phyloP scores from a whole-genome alignment of 2,797 vertebrate species.

The Microhierax caerulescens region DNA sequence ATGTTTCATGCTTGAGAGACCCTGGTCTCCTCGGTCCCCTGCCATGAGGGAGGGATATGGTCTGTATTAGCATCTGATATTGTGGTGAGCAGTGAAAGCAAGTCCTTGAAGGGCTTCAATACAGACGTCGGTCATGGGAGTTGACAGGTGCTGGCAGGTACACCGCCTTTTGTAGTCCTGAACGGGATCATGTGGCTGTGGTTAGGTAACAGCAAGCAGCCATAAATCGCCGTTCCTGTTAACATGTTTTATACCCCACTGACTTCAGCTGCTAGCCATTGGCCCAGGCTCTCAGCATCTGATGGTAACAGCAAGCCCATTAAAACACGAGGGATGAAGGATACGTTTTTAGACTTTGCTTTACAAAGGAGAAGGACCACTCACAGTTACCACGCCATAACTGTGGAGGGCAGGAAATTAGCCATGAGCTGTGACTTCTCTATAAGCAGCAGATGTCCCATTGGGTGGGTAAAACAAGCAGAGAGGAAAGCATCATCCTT shows the following conservation, averaged over 20 bases:
- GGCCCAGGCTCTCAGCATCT: background rate
- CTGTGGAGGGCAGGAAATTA: background rate
- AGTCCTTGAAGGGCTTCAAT: background rate
- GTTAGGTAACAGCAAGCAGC: background rate
- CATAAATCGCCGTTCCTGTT: background rate
- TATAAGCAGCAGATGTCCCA: background rate
- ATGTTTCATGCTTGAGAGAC: background rate
- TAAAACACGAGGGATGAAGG: background rate
- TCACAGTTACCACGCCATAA: background rate
- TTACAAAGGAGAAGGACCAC: background rate
- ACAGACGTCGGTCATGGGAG: background rate
- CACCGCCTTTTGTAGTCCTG: background rate
- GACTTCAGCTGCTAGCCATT: background rate
- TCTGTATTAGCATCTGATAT: background rate
- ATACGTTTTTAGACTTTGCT: background rate
- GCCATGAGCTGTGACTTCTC: background rate
- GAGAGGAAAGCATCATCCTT: background rate
- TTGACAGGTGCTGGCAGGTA: background rate
- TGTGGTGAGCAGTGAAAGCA: background rate
- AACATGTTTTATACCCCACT: background rate
- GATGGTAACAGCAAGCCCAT: background rate
- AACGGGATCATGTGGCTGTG: fast-evolving
- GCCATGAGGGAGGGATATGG: background rate
- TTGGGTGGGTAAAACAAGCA: background rate
- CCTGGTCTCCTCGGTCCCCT: background rate